Evolutionary conservation across 2,888 invertebrate genomes (phyloP), one percentile per base, ranked within the genome.

Genomic region (Pseudolycoriella hygida): DNA sequence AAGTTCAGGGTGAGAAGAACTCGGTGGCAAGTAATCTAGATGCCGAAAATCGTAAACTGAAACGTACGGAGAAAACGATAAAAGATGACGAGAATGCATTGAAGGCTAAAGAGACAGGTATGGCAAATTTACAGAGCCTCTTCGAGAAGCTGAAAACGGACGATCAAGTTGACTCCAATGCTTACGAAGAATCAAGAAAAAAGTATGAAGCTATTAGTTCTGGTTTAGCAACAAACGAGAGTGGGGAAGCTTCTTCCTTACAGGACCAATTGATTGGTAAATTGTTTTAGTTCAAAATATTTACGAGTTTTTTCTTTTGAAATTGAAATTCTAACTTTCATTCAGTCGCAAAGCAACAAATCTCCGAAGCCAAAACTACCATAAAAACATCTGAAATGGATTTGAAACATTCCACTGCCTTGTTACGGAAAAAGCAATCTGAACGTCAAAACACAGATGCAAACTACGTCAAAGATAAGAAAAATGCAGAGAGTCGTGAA

Each of bases 261-360:
- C 86, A 88, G 59, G 87, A 90, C 52, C 92, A 92, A 60, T 72
- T 94, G 17, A 90, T 90, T 61, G 75, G 82, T 82, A 57, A 56
- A 61, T 55, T 42, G n/a, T 31, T 40, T 20, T 39, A 5, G n/a
- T n/a, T n/a, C n/a, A n/a, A n/a, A n/a, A n/a, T n/a, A n/a, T n/a
- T n/a, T n/a, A n/a, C n/a, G n/a, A n/a, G n/a, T n/a, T 14, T 15
- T 41, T 42, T 47, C 18, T 31, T 20, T 25, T 25, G 5, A 8
- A 25, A 42, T 11, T 17, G 12, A 44, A 37, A 10, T 45, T 40
- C 14, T 31, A 31, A 11, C 19, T 14, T 34, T 14, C 34, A 31
- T 60, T 39, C 57, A 84, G 84, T 72, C 56, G 83, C 84, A 0
- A 81, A 86, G 58, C 76, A 81, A 53, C 76, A 74, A 44, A 74